Evolutionary conservation across 2,888 invertebrate genomes (phyloP), one percentile per base, ranked within the genome.

Genomic region (Mechanitis mazaeus): DNA sequence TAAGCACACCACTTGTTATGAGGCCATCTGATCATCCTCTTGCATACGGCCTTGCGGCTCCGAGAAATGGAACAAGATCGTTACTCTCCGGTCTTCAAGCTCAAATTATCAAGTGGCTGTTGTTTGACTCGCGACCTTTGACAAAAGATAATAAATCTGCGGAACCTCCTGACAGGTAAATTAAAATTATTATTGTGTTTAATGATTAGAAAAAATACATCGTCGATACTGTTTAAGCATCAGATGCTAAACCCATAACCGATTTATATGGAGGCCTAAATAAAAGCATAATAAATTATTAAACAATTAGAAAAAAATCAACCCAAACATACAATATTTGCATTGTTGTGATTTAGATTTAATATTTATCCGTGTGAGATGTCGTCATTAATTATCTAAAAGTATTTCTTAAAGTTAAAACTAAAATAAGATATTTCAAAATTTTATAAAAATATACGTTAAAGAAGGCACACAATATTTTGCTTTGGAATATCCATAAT

Each of bases 71-170:
- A 0, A 92, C 93, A 3, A 83, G 93, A 72, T 94, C 75, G 75
- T 91, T 62, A 87, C 91, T 94, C 9, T 93, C 93, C 0, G 94
- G 92, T 1, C 89, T 94, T 0, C 94, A 94, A 72, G 94, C 94
- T 0, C 92, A 93, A 61, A 89, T 94, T 70, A 85, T 95, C 61
- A 94, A 94, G 75, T 92, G 93, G 83, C 84, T 94, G 64, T 85
- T 94, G 33, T 95, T 95, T 71, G 91, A 91, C 64, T 87, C 88
- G 0, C 75, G 87, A 56, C 90, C 89, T 66, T 69, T 79, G 75
- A 84, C 81, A 1, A 87, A 88, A 66, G 85, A 88, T 64, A 91
- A 91, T 54, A 90, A 90, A 68, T 83, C 86, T n/a, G 72, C 70
- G 54, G 81, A 87, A 4, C 87, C 88, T 0, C 85, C 92, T 1